Evolutionary conservation across 2,113 vertebrate species (phyloP), one percentile per base, ranked within the genome.

Genomic region (Columbina picui): DNA sequence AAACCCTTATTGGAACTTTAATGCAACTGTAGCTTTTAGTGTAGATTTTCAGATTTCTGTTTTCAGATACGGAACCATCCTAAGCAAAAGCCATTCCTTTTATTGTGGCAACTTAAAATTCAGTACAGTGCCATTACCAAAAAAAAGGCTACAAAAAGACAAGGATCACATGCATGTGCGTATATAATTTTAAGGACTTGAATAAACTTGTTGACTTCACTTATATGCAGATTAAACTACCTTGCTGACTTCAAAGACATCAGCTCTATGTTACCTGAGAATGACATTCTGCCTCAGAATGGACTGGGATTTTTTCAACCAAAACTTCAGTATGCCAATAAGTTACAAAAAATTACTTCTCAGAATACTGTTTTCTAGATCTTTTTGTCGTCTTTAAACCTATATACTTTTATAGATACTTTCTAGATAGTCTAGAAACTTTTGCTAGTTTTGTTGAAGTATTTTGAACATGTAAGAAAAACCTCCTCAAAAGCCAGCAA

Each of bases 221-320:
- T 89, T 73, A 16, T 1, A 32, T 29, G 20, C 61, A 73, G n/a
- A 57, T 82, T 82, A 79, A 82, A 68, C 43, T 65, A 10, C n/a
- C 49, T 90, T 80, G 27, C 79, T 90, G 75, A 76, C 91, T 96
- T 96, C 84, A 96, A 95, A 95, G 87, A 27, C 55, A 41, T 76
- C 49, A 63, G 64, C 14, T 85, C n/a, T 76, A 0, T 64, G 14
- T 84, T 87, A 69, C 39, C 39, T 34, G 34, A 70, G 69, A 71
- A 78, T 87, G 84, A 78, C 84, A 91, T 82, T 89, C 56, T 87
- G 36, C 64, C 47, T 77, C 26, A 74, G 36, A 93, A 70, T 4
- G 9, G 45, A 69, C 68, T 84, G 23, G 36, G 25, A 69, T 57
- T 80, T 78, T 96, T 87, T 87, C 84, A 70, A 16, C 43, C 34